These are phyloP conservation scores for Hippocampus barbouri DNA, from an alignment of 2,113 vertebrate species.

Conservation along the genomic window DNA sequence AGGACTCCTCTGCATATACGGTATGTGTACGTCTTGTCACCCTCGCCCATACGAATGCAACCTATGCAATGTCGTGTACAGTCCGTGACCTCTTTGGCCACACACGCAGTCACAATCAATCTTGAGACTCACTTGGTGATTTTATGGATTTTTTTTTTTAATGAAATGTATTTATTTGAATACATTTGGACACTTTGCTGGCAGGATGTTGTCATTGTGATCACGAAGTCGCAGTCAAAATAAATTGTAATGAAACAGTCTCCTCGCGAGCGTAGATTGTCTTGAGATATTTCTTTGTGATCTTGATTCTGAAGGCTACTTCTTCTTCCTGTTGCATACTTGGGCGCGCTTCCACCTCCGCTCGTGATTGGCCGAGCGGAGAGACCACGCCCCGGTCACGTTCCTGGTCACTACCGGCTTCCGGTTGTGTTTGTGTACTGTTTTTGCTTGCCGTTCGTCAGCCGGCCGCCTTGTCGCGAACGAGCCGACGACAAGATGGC, in stretches of 20 bases:
- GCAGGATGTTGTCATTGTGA: slow-evolving; percentile 25
- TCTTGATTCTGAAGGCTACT: not conserved
- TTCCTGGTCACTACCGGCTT: slow-evolving; percentile 28
- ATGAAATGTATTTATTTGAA: slow-evolving; percentile 72
- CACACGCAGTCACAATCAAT: slow-evolving; percentile 50
- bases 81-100: slow-evolving; percentile 35
- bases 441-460: not conserved
- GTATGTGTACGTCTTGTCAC: slow-evolving; percentile 11
- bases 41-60: slow-evolving; percentile 34
- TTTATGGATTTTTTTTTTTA: slow-evolving; percentile 72
- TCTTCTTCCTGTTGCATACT: not conserved
- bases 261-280: no score
- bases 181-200: slow-evolving; percentile 63
- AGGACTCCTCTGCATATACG: not conserved
- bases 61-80: slow-evolving; percentile 70
- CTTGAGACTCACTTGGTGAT: slow-evolving; percentile 55
- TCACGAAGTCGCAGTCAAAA: no score
- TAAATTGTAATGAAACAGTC: no score
- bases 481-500: slow-evolving; percentile 62
- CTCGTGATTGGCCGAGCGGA: not conserved
- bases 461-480: not conserved
- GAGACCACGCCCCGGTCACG: slow-evolving; percentile 3
- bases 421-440: not conserved
- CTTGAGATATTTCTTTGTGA: no score
- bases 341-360: not conserved